Evolutionary conservation across 2,113 vertebrate genomes (phyloP).

Genomic region (Elanoides forficatus): DNA sequence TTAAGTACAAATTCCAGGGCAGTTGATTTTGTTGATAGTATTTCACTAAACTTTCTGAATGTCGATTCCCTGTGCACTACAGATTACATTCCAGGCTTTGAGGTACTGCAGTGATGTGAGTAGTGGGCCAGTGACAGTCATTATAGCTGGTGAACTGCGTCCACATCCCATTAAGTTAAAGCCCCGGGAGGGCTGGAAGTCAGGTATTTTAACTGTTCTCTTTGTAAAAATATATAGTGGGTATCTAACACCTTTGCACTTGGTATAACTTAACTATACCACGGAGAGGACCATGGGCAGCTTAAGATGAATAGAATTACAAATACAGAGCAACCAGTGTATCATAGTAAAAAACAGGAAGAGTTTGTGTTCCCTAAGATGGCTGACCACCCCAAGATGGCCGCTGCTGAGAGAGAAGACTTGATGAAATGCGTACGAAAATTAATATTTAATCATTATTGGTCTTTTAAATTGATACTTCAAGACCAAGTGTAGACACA

Average conservation of each 20-base stretch:
- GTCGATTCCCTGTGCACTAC: background rate
- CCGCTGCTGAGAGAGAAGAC: background rate
- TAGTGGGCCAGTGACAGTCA: background rate
- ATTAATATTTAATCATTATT: background rate
- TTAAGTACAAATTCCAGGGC: background rate
- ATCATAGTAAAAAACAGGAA: background rate
- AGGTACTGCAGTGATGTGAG: background rate
- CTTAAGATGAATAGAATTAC: background rate
- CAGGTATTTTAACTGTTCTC: background rate
- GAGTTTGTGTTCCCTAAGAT: background rate
- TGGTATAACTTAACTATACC: background rate
- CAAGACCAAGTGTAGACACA: background rate
- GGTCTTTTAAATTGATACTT: background rate
- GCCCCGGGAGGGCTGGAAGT: background rate
- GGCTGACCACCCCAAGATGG: background rate
- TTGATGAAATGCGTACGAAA: background rate
- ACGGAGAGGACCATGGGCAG: background rate
- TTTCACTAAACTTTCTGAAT: background rate
- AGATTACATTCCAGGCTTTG: background rate
- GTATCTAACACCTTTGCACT: background rate
- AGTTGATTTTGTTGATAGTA: background rate
- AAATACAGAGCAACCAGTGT: background rate
- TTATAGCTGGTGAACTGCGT: conserved; percentile 5
- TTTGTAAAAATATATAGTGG: background rate
- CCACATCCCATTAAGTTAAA: background rate